Evolutionary conservation across 2,888 invertebrate species (phyloP).

Genomic region (Phortica magna): DNA sequence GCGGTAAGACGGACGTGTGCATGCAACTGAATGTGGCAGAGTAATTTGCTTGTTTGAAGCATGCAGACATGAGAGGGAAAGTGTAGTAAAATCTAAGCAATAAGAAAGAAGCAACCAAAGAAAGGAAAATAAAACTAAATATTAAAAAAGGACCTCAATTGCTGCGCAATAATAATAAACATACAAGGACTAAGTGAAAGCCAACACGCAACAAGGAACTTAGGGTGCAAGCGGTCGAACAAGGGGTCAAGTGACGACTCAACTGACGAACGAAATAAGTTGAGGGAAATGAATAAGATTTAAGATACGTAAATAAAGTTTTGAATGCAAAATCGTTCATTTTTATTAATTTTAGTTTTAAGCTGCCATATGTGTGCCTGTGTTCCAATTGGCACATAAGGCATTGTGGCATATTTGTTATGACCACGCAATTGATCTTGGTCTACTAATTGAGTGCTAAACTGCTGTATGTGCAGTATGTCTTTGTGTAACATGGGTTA

Average conservation of each 20-base stretch:
- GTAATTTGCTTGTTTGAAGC: too few species aligned
- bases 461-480: too few species aligned
- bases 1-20: slow-evolving; percentile 52
- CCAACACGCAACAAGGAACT: slow-evolving; percentile 69
- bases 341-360: too few species aligned
- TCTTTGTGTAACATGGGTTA: too few species aligned
- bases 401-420: too few species aligned
- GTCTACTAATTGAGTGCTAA: too few species aligned
- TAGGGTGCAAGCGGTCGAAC: background rate
- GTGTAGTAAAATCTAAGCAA: background rate
- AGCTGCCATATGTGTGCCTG: too few species aligned
- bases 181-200: slow-evolving; percentile 62
- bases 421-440: too few species aligned
- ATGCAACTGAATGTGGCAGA: background rate
- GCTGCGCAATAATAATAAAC: slow-evolving; percentile 26
- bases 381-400: too few species aligned
- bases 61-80: background rate
- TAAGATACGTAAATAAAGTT: too few species aligned
- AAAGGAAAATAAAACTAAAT: background rate
- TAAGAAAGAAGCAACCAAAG: background rate
- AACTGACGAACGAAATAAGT: background rate
- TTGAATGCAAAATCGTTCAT: too few species aligned
- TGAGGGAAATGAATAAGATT: background rate
- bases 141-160: slow-evolving; percentile 24
- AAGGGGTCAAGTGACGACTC: background rate